Conservation (phyloP, 2,888 invertebrate genomes). For the Spatulosminthurus flaviceps region DNA sequence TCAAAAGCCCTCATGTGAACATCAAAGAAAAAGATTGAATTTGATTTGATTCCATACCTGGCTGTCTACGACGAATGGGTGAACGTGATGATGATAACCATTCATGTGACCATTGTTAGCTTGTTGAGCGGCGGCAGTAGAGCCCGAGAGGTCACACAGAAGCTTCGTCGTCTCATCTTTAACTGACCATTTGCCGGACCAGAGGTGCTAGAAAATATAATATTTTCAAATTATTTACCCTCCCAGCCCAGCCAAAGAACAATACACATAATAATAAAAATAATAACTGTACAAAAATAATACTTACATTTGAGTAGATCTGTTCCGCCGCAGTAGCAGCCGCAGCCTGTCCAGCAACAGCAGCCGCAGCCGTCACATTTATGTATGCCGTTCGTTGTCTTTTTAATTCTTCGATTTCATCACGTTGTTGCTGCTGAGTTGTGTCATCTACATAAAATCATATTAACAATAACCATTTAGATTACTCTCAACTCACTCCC, state of each 20-base stretch:
- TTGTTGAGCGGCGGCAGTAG: constrained; percentile 70
- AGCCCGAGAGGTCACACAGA: constrained; percentile 80
- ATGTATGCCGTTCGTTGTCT: constrained; percentile 83
- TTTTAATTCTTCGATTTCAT: constrained; percentile 77
- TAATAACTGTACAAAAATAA: too few relatives aligned
- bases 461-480: not conserved
- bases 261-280: not conserved
- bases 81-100: constrained; percentile 56
- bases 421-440: constrained; percentile 72
- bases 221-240: not conserved
- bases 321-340: constrained; percentile 71
- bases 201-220: constrained; percentile 71
- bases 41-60: constrained; percentile 46
- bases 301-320: constrained; percentile 74
- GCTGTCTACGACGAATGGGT: constrained; percentile 53
- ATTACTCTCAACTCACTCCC: not conserved
- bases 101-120: constrained; percentile 68
- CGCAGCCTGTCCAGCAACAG: constrained; percentile 40
- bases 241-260: not conserved
- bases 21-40: too few relatives aligned
- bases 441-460: constrained; percentile 74
- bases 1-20: too few relatives aligned
- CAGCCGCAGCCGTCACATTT: constrained; percentile 67
- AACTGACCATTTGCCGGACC: constrained; percentile 85
- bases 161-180: constrained; percentile 91